phyloP scores from a whole-genome alignment of 1,140 invertebrate genomes.

The Drosophila pruinosa region DNA sequence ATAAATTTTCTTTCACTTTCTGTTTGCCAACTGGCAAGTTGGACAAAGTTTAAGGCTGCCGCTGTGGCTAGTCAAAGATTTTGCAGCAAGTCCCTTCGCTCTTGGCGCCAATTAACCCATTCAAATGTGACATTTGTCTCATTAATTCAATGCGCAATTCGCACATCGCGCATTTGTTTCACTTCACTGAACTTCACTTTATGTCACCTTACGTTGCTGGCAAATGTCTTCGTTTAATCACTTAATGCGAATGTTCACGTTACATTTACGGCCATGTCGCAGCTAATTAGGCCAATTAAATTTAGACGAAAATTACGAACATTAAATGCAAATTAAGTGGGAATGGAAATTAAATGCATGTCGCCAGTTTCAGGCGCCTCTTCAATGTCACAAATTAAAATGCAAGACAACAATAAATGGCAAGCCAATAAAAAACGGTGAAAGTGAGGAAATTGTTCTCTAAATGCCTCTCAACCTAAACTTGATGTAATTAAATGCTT shows the following conservation, averaged over 20 bases:
- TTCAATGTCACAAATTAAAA: too few species aligned
- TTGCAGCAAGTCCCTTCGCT: not conserved
- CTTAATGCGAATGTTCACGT: conserved; percentile 29
- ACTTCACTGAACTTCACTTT: conserved; percentile 25
- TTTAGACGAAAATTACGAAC: conserved; percentile 37
- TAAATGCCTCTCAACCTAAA: not conserved
- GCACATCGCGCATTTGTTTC: conserved; percentile 37
- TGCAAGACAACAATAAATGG: not conserved
- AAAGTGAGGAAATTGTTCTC: conserved; percentile 5
- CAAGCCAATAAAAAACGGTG: not conserved
- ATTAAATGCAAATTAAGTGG: conserved; percentile 50
- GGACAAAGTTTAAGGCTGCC: conserved; percentile 35
- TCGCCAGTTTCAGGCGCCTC: too few species aligned
- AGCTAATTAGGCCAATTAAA: conserved; percentile 56
- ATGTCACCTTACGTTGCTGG: not conserved
- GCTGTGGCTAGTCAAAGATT: conserved; percentile 17
- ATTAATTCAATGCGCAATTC: conserved; percentile 37
- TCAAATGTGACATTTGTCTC: conserved; percentile 36
- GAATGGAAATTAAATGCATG: conserved; percentile 24
- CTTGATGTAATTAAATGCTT: not conserved
- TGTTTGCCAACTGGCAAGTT: not conserved
- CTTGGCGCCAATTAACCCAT: conserved; percentile 37
- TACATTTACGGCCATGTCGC: conserved; percentile 47
- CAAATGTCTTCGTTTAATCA: conserved; percentile 21
- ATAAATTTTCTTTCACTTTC: conserved; percentile 34